Evolutionary conservation across 92 coral and sea anemone species (phyloP).

Genomic region (Micromussa lordhowensis): DNA sequence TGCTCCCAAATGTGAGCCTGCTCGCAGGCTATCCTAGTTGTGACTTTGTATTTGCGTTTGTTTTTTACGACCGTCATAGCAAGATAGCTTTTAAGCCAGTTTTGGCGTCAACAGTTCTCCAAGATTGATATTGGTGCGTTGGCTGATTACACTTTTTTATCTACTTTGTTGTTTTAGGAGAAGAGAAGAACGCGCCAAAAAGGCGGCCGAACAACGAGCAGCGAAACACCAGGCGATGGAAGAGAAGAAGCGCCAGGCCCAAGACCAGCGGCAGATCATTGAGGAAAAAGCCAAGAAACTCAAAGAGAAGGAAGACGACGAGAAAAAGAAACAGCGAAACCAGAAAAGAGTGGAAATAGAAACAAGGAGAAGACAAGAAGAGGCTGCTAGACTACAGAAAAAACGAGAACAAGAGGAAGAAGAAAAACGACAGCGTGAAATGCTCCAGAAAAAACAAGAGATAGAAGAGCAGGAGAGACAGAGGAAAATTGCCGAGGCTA

Average conservation of each 20-base stretch:
- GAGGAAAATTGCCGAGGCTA: conserved; percentile 85
- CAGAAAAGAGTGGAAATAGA: conserved; percentile 89
- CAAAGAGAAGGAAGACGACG: conserved; percentile 88
- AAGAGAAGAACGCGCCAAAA: conserved; percentile 87
- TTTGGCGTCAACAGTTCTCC: neutral
- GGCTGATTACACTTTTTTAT: neutral
- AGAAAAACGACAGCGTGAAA: conserved; percentile 74
- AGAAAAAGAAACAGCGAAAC: conserved; percentile 77
- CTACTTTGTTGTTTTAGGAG: conserved; percentile 48
- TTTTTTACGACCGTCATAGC: neutral
- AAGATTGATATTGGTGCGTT: neutral
- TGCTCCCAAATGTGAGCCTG: too few species aligned
- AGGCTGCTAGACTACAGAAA: conserved; percentile 73
- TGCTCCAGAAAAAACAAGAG: conserved; percentile 83
- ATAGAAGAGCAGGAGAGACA: conserved; percentile 94
- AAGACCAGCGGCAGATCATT: conserved; percentile 71
- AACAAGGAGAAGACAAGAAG: conserved; percentile 84
- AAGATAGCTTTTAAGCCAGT: neutral
- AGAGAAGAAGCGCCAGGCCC: conserved; percentile 82
- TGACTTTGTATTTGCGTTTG: too few species aligned
- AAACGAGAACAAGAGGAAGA: conserved; percentile 78
- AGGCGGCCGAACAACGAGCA: conserved; percentile 89
- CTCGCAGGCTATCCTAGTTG: too few species aligned
- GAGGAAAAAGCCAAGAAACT: conserved; percentile 85
- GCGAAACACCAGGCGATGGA: conserved; percentile 75